These are phyloP conservation scores for Osmerus mordax DNA, from an alignment of 2,113 vertebrate species.

Conservation along the genomic window DNA sequence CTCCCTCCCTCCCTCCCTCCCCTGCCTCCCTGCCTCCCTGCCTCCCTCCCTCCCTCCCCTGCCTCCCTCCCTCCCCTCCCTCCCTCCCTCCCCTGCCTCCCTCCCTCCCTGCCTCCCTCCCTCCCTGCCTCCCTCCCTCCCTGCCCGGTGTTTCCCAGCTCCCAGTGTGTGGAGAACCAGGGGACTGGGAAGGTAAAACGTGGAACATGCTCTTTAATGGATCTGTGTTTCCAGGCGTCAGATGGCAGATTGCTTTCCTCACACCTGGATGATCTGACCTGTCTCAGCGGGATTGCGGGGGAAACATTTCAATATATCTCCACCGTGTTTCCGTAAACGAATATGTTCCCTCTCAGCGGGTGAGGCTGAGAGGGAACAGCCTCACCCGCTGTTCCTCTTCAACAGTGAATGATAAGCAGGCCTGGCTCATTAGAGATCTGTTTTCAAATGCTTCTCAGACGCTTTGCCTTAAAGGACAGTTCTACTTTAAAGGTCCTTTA, in stretches of 20 bases:
- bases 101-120: too few relatives aligned
- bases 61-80: neutral
- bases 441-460: too few relatives aligned
- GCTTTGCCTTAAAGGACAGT: too few relatives aligned
- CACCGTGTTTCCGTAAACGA: slow-evolving; percentile 18
- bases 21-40: neutral
- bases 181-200: slow-evolving; percentile 4
- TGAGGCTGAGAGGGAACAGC: too few relatives aligned
- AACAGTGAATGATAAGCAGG: too few relatives aligned
- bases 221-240: slow-evolving; percentile 33
- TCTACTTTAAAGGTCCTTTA: too few relatives aligned
- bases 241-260: slow-evolving; percentile 24
- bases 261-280: neutral
- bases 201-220: slow-evolving; percentile 21
- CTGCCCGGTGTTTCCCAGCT: neutral
- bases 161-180: neutral
- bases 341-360: neutral
- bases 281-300: neutral
- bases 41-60: slow-evolving; percentile 3
- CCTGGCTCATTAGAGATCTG: too few relatives aligned
- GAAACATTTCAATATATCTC: slow-evolving; percentile 16
- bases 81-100: too few relatives aligned
- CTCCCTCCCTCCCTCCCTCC: neutral
- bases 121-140: neutral
- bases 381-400: too few relatives aligned